Evolutionary conservation across 2,797 vertebrate genomes (phyloP).

Genomic region (Pseudochirops cupreus): DNA sequence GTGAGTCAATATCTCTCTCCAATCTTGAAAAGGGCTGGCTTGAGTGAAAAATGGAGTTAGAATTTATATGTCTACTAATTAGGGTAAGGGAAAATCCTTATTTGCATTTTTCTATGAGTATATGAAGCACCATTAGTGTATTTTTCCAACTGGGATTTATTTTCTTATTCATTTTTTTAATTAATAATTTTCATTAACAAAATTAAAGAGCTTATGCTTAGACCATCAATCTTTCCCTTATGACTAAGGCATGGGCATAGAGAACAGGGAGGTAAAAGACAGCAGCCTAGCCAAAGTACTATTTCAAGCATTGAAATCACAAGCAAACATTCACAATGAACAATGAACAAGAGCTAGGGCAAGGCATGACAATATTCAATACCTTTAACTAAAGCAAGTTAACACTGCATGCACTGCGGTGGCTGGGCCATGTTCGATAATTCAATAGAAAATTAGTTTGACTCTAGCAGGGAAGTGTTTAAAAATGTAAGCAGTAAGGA

Average conservation of each 20-base stretch:
- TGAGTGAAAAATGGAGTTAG: constrained; percentile 66
- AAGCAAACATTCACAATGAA: constrained; percentile 13
- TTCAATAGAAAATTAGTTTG: constrained; percentile 56
- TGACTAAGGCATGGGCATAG: constrained; percentile 28
- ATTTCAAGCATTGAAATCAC: constrained; percentile 47
- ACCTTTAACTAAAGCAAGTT: constrained; percentile 58
- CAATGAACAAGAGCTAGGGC: constrained; percentile 39
- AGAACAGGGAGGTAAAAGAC: constrained; percentile 36
- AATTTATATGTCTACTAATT: constrained; percentile 61
- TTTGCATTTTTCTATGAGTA: constrained; percentile 67
- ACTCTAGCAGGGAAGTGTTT: constrained; percentile 28
- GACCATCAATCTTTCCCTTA: constrained; percentile 50
- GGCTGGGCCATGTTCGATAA: constrained; percentile 46
- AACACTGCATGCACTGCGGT: constrained; percentile 60
- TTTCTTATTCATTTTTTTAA: constrained; percentile 67
- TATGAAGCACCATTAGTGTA: constrained; percentile 58
- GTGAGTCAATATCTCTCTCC: constrained; percentile 58
- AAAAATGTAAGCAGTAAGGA: constrained; percentile 30
- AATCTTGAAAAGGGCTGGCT: constrained; percentile 48
- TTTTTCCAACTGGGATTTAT: constrained; percentile 65
- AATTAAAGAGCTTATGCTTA: constrained; percentile 40
- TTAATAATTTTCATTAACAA: constrained; percentile 70
- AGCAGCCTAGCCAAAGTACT: not conserved
- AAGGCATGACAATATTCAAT: constrained; percentile 44
- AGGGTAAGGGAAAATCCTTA: constrained; percentile 59